Conservation (phyloP, 2,888 invertebrate species). For the Neoascia interrupta region DNA sequence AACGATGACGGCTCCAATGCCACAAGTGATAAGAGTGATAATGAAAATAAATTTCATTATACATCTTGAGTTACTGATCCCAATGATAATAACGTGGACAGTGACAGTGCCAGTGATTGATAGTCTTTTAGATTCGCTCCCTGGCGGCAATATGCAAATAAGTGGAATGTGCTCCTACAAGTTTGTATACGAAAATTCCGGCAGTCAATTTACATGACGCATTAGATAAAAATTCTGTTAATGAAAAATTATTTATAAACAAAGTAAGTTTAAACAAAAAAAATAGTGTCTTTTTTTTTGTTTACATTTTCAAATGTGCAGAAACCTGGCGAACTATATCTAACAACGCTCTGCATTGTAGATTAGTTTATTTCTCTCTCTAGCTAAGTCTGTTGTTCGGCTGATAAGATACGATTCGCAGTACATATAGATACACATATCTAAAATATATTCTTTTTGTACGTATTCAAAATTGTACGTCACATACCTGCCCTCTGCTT, state of each 20-base stretch:
- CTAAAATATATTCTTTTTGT: background rate
- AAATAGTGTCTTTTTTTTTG: constrained; percentile 14
- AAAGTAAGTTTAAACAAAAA: constrained; percentile 19
- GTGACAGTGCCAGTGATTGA: constrained; percentile 15
- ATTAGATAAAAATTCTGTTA: constrained; percentile 3
- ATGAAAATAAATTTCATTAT: constrained; percentile 34
- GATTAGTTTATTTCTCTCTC: background rate
- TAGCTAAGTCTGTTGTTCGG: background rate
- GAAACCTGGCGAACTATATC: too few species aligned
- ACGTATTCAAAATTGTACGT: background rate
- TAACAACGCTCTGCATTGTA: too few species aligned
- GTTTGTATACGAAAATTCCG: too few species aligned
- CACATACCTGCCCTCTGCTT: too few species aligned
- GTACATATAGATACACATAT: background rate
- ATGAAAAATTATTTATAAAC: constrained; percentile 40
- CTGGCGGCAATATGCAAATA: too few species aligned
- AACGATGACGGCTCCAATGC: constrained; percentile 16
- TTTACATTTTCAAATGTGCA: constrained; percentile 37
- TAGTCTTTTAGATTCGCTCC: background rate
- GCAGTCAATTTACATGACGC: background rate
- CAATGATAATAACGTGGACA: background rate
- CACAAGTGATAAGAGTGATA: constrained; percentile 37
- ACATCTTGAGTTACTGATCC: background rate
- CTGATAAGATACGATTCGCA: constrained; percentile 19
- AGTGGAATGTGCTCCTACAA: background rate